Evolutionary conservation across 2,797 vertebrate species (phyloP).

Genomic region (Glyptemys insculpta): DNA sequence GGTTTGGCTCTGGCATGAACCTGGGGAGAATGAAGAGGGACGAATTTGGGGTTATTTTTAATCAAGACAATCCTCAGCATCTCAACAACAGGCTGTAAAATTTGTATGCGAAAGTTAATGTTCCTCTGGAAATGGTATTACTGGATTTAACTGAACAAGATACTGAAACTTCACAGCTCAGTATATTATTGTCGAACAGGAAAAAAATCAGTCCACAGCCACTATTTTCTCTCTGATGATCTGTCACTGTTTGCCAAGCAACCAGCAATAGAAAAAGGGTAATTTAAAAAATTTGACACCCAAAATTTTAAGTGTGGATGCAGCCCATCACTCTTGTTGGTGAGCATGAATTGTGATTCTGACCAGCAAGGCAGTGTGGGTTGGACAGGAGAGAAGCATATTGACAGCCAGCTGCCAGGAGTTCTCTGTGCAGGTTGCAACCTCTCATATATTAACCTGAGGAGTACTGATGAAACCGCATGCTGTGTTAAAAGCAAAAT

Average conservation of each 20-base stretch:
- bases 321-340: not conserved
- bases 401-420: conserved; percentile 39
- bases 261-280: not conserved
- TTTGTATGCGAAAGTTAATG: not conserved
- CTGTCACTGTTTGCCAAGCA: conserved; percentile 16
- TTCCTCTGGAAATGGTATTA: not conserved
- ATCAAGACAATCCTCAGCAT: not conserved
- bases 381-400: conserved; percentile 19
- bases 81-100: conserved; percentile 11
- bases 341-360: not conserved
- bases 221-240: not conserved
- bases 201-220: not conserved
- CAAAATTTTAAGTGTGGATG: not conserved
- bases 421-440: conserved; percentile 14
- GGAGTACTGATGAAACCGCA: conserved; percentile 44
- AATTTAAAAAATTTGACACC: not conserved
- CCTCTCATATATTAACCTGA: conserved; percentile 32
- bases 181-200: not conserved
- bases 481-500: conserved; percentile 61
- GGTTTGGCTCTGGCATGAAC: conserved; percentile 99
- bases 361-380: not conserved
- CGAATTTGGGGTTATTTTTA: conserved; percentile 2
- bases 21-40: conserved; percentile 77
- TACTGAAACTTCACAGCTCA: not conserved
- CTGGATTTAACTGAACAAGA: conserved; percentile 11